Base-by-base conservation (phyloP, 2,888 invertebrate species). In the Clostera curtula region DNA sequence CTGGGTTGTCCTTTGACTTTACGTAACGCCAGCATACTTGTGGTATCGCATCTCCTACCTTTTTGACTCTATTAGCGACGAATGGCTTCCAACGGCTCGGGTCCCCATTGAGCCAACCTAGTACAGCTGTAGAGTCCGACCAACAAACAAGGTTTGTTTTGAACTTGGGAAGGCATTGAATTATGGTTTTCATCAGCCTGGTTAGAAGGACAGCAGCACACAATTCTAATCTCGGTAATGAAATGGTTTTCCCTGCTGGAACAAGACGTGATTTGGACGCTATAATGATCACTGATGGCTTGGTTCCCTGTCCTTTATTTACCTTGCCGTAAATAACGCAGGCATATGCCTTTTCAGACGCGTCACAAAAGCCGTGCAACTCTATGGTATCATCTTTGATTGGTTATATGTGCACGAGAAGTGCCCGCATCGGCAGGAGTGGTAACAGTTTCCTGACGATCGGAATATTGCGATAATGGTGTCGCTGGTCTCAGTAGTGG, bases 91-190 rank as follows among this genome's bases (percentile, higher is more conserved):
- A 34, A n/a, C 30, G 14, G n/a, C 4, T 18, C 3, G 20, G 11
- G n/a, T 39, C 30, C n/a, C 38, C 38, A 5, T 38, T 18, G 3
- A 32, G 17, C n/a, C n/a, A n/a, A n/a, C n/a, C n/a, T n/a, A n/a
- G n/a, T n/a, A n/a, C n/a, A n/a, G n/a, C 25, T 20, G 20, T 36
- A 3, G 36, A 36, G 22, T 36, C 36, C 6, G 21, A 12, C 32
- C 36, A 36, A 1, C 30, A 27, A 9, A 3, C 20, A 4, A 25
- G 7, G 2, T 22, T 13, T 4, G 30, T 7, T 5, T 30, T 22
- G 9, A 23, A 21, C 7, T 20, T 8, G 8, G 13, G 5, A 9
- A 36, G 11, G 12, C 28, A 23, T 16, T 31, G 5, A 12, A 7
- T 12, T 1, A 37, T 13, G 8, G 28, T 33, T 6, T 21, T 6